A percentile compares a stretch with the other conserved stretches of the same genome.
These are phyloP conservation scores for Euura saliciscinereae DNA, from an alignment of 1,140 invertebrate genomes.

Conservation along the genomic window DNA sequence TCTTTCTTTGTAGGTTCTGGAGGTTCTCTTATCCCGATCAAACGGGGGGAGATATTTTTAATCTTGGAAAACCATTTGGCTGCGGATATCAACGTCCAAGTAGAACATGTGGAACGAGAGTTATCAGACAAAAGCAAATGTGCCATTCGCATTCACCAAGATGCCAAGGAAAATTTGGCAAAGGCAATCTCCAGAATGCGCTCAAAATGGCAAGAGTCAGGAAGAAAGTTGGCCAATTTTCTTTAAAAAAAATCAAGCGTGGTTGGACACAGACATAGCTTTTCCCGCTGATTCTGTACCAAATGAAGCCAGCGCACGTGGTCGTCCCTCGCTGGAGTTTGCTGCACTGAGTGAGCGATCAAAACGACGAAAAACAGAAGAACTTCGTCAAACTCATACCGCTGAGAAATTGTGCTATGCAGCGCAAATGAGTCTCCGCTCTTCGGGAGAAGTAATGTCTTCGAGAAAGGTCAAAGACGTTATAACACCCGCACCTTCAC, in stretches of 20 bases:
- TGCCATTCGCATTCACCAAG: background rate
- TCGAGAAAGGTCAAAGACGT: constrained; percentile 21
- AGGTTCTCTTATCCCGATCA: no score
- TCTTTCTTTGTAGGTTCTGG: no score
- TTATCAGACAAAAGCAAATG: background rate
- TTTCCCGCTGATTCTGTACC: constrained; percentile 21
- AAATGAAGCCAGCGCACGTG: constrained; percentile 18
- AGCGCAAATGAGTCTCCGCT: constrained; percentile 26
- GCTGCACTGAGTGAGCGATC: constrained; percentile 25
- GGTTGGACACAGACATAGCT: no score
- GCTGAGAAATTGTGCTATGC: constrained; percentile 32
- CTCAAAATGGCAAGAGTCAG: background rate
- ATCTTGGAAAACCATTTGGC: no score
- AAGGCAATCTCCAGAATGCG: background rate
- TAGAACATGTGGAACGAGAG: background rate
- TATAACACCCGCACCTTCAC: background rate
- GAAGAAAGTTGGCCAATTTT: background rate
- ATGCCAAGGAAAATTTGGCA: background rate
- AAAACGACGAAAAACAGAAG: no score
- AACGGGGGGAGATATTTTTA: no score
- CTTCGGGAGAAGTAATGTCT: constrained; percentile 24
- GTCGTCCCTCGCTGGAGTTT: constrained; percentile 29
- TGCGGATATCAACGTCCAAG: background rate
- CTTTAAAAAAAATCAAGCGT: no score
- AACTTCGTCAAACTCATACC: constrained; percentile 7